Base-by-base conservation (phyloP, 1,140 invertebrate genomes). In the Conus betulinus region DNA sequence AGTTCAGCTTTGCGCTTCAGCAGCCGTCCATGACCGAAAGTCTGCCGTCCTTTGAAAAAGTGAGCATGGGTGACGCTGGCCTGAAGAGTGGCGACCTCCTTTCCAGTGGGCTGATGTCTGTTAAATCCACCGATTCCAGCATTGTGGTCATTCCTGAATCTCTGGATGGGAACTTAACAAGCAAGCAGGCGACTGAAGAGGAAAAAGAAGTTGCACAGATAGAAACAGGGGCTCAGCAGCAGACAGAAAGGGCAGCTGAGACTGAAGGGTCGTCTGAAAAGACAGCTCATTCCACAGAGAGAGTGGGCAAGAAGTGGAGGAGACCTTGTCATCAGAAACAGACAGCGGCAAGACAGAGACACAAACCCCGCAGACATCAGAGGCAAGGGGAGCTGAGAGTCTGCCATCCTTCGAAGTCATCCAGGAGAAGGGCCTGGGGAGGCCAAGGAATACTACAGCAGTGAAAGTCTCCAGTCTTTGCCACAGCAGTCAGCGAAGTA, bases 401-500 rank as follows among this genome's bases (percentile, higher is more conserved):
- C 51, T 79, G 23, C 71, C n/a, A n/a, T 78, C 85, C 5, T 55
- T 57, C 17, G 71, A 78, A 74, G 17, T 76, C 63, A 27, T 79
- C n/a, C 11, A 57, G 82, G 51, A 84, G 55, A 15, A n/a, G 23
- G 23, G 4, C 3, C 10, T 23, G 17, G 57, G 8, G 51, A 39
- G 27, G 52, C 0, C 55, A 17, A 84, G n/a, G 23, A 84, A 23
- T 84, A 57, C 82, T 84, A 84, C 82, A 84, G 82, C 57, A 63
- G 55, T 23, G 82, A 84, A 4, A 84, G 82, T 27, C 82, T 84
- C 23, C 53, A 84, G 53, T 84, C 82, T 84, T 63, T n/a, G 23
- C 53, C 23, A 84, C 82, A 27, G 53, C 82, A 3, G n/a, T n/a
- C 27, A 78, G 74, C n/a, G 51, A 10, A 85, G 63, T 51, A 53